Conservation (phyloP, 2,888 invertebrate species). For the Apotomis betuletana region DNA sequence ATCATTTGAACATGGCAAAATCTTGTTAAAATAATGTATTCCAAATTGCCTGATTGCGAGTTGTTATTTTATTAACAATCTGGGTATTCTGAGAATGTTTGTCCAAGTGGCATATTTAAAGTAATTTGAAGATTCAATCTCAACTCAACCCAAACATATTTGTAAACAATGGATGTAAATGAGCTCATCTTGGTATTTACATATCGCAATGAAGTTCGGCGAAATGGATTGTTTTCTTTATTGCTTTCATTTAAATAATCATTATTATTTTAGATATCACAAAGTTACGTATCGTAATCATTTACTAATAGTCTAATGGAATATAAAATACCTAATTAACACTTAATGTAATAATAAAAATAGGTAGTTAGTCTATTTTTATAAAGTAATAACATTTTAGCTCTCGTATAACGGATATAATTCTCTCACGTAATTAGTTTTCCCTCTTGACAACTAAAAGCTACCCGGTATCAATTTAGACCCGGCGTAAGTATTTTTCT, state of each 20-base stretch:
- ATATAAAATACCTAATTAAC: too few relatives aligned
- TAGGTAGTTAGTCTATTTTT: too few relatives aligned
- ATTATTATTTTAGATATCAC: too few relatives aligned
- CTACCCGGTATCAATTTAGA: background rate
- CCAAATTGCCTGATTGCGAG: background rate
- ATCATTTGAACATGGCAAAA: background rate
- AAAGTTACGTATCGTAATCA: too few relatives aligned
- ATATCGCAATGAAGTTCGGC: constrained; percentile 25
- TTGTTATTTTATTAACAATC: background rate
- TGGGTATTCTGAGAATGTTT: background rate
- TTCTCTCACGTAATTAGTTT: background rate
- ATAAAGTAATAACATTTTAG: background rate
- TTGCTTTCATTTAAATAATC: background rate
- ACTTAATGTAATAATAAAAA: too few relatives aligned
- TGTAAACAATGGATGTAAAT: constrained; percentile 29
- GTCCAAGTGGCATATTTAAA: constrained; percentile 15
- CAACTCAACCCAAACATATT: background rate
- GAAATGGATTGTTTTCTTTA: background rate
- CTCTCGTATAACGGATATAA: background rate
- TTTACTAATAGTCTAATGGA: too few relatives aligned
- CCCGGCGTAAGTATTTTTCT: constrained; percentile 7
- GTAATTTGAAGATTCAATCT: constrained; percentile 8
- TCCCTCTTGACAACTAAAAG: background rate
- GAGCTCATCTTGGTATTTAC: constrained; percentile 25
- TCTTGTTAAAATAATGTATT: background rate